Base-by-base conservation (phyloP, 2,888 invertebrate species). In the Resseliella maxima region DNA sequence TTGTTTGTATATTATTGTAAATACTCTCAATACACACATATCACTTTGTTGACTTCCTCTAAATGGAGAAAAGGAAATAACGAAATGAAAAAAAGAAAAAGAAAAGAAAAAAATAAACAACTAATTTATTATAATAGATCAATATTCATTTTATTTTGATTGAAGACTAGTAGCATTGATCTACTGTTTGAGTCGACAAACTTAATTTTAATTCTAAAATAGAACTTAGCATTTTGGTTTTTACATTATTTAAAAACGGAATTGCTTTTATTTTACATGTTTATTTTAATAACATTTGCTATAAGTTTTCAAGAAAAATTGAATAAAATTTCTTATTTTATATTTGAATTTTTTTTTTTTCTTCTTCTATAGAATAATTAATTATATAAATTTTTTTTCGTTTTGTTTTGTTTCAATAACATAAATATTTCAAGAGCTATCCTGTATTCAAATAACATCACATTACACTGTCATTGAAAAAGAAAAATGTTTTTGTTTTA, bases 151-250 rank as follows among this genome's bases (percentile, higher is more conserved):
- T 59, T 24, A 2, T 12, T 18, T 50, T 50, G 31, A 72, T 72
- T 72, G 24, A 59, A 72, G 72, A 31, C 72, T 72, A 31, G 31
- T 31, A 72, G 72, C 31, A 72, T 72, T 24, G 5, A 59, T 59
- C 59, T 72, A 72, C 72, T 31, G 31, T 72, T 27, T 35, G n/a
- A 72, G 31, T 72, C 31, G 10, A 72, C 12, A 27, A 31, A 31
- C 31, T 31, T 72, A 72, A 31, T 72, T 72, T 12, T 35, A 72
- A 35, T 15, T 1, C 31, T 72, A 72, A 15, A 72, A 31, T 18
- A 18, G 18, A 72, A 72, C 3, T 72, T n/a, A 41, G n/a, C n/a
- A n/a, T n/a, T 41, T 41, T 41, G 41, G 5, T 41, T 41, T 41
- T 12, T 50, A 18, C 46, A 50, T 15, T 50, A 41, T 41, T n/a